A percentile compares a stretch with the other conserved stretches of the same genome.
phyloP scores from a whole-genome alignment of 2,888 invertebrate species.

The Chamaedrilus cognettii region DNA sequence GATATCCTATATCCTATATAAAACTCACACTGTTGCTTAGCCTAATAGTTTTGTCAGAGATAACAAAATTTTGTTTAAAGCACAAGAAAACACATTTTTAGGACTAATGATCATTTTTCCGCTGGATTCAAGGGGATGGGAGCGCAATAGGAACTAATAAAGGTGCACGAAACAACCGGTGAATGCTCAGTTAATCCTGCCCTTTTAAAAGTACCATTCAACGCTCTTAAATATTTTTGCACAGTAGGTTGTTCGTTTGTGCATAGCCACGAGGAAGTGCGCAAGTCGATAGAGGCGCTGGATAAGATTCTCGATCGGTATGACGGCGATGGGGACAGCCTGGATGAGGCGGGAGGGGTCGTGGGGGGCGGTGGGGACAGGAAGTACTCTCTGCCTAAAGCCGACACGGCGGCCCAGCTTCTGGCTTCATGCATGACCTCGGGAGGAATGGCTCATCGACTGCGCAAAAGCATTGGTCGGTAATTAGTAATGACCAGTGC shows the following conservation, averaged over 20 bases:
- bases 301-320: slow-evolving; percentile 18
- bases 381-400: slow-evolving; percentile 15
- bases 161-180: too few relatives aligned
- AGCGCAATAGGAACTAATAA: too few relatives aligned
- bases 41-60: too few relatives aligned
- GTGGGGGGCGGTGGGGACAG: not conserved
- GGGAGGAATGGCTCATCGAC: slow-evolving; percentile 1
- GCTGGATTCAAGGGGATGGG: too few relatives aligned
- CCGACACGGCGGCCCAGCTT: slow-evolving; percentile 13
- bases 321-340: slow-evolving; percentile 1
- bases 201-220: not conserved
- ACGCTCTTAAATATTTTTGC: not conserved
- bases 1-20: too few relatives aligned
- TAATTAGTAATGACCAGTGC: too few relatives aligned
- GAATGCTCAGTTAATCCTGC: too few relatives aligned
- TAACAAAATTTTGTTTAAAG: too few relatives aligned
- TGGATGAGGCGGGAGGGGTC: not conserved
- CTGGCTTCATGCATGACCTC: slow-evolving; percentile 16
- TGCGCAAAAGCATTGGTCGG: slow-evolving; percentile 15
- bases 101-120: too few relatives aligned
- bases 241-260: not conserved
- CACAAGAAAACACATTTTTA: too few relatives aligned
- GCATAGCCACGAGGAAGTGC: slow-evolving; percentile 13
- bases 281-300: slow-evolving; percentile 18
- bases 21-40: too few relatives aligned